A percentile compares a stretch with the other conserved stretches of the same genome.
These are phyloP conservation scores for Leucoptera coffeella DNA, from an alignment of 2,888 invertebrate species.

Conservation along the genomic window DNA sequence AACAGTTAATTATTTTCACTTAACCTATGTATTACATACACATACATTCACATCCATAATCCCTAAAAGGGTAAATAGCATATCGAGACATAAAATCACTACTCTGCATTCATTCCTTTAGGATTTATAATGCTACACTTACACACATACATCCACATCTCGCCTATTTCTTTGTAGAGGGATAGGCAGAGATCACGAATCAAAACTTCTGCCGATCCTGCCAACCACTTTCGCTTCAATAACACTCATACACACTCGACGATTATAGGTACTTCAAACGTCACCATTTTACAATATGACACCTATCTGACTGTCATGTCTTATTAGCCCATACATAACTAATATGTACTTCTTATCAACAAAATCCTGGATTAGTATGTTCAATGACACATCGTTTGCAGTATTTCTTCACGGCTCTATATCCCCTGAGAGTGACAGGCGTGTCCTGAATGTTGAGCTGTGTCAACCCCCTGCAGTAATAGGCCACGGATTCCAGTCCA, in stretches of 20 bases:
- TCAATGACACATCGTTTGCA: constrained; percentile 91
- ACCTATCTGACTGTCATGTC: too few relatives aligned
- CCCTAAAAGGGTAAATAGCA: too few relatives aligned
- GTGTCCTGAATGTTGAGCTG: constrained; percentile 93
- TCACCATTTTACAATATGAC: too few relatives aligned
- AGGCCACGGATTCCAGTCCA: constrained; percentile 78
- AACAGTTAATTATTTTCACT: too few relatives aligned
- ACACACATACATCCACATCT: background rate
- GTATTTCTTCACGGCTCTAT: constrained; percentile 85
- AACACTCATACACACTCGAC: too few relatives aligned
- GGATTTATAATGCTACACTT: background rate
- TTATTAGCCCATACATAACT: background rate
- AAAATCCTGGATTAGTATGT: constrained; percentile 92
- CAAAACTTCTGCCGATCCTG: background rate
- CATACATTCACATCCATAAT: too few relatives aligned
- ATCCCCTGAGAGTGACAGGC: constrained; percentile 82
- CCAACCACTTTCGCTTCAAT: too few relatives aligned
- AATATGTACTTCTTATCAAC: constrained; percentile 46
- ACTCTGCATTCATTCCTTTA: background rate
- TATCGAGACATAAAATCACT: too few relatives aligned
- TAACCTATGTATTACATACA: too few relatives aligned
- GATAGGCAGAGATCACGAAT: background rate
- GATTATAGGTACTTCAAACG: too few relatives aligned
- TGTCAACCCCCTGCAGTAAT: constrained; percentile 82
- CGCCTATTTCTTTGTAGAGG: background rate